Evolutionary conservation across 1,140 invertebrate genomes (phyloP).

Genomic region (Nasonia longicornis): DNA sequence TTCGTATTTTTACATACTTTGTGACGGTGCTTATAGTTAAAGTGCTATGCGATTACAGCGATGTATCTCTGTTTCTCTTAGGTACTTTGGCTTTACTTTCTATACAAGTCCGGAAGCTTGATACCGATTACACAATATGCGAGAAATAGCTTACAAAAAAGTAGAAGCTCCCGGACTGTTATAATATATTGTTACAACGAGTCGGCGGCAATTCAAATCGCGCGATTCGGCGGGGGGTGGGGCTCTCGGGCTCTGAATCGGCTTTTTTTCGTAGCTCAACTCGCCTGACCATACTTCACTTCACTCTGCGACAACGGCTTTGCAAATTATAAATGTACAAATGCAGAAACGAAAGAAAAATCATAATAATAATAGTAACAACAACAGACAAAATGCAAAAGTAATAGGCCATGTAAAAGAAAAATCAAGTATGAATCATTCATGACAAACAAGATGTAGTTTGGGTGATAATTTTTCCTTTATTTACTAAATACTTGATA

Average conservation of each 20-base stretch:
- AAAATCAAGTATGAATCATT: constrained; percentile 31
- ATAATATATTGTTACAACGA: not conserved
- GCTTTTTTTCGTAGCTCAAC: constrained; percentile 33
- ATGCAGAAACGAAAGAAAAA: not conserved
- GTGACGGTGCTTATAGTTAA: not conserved
- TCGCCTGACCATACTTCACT: constrained; percentile 42
- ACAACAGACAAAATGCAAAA: constrained; percentile 35
- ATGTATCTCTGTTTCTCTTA: constrained; percentile 47
- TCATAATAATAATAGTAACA: constrained; percentile 10
- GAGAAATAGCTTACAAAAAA: not conserved
- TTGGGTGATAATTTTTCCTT: constrained; percentile 43
- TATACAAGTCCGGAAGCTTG: not conserved
- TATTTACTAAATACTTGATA: constrained; percentile 43
- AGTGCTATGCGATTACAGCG: not conserved
- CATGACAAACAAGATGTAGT: constrained; percentile 38
- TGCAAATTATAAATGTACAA: constrained; percentile 15
- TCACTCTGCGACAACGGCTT: not conserved
- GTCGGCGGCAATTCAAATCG: not conserved
- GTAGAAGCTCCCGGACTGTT: not conserved
- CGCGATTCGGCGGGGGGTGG: constrained; percentile 25
- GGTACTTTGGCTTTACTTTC: constrained; percentile 32
- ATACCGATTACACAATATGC: not conserved
- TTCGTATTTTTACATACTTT: constrained; percentile 20
- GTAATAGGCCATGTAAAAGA: constrained; percentile 29
- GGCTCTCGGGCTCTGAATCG: constrained; percentile 7